Conservation (phyloP, 2,888 invertebrate genomes). For the Colostygia pectinataria region DNA sequence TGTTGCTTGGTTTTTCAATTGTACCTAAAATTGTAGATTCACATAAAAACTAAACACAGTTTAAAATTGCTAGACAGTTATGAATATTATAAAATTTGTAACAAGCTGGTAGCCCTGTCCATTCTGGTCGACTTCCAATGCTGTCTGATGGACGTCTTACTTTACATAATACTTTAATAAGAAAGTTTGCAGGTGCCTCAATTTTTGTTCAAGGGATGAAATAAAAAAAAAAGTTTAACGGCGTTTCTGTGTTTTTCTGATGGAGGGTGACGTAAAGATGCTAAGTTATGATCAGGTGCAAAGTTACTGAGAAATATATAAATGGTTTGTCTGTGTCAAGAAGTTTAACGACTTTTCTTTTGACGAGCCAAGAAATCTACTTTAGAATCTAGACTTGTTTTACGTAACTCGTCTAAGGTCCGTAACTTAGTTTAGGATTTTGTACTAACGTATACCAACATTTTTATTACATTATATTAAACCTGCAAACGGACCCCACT, state of each 20-base stretch:
- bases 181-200: constrained; percentile 60
- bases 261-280: constrained; percentile 34
- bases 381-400: constrained; percentile 2
- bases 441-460: background rate
- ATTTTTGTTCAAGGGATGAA: constrained; percentile 42
- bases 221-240: constrained; percentile 51
- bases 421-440: background rate
- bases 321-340: constrained; percentile 24
- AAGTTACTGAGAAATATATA: constrained; percentile 21
- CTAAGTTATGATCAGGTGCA: constrained; percentile 34
- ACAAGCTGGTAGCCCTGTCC: constrained; percentile 25
- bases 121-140: constrained; percentile 30
- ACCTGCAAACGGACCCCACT: too few relatives aligned
- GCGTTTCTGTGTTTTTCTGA: constrained; percentile 46
- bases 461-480: background rate
- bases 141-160: constrained; percentile 51
- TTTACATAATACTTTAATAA: constrained; percentile 68
- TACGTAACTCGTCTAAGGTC: background rate
- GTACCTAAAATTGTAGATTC: too few relatives aligned
- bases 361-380: background rate
- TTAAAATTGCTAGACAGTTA: too few relatives aligned
- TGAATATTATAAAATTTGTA: too few relatives aligned
- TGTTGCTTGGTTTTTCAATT: too few relatives aligned
- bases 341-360: constrained; percentile 25
- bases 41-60: too few relatives aligned